Evolutionary conservation across 1,140 invertebrate genomes (phyloP).

Genomic region (Planococcus citri): DNA sequence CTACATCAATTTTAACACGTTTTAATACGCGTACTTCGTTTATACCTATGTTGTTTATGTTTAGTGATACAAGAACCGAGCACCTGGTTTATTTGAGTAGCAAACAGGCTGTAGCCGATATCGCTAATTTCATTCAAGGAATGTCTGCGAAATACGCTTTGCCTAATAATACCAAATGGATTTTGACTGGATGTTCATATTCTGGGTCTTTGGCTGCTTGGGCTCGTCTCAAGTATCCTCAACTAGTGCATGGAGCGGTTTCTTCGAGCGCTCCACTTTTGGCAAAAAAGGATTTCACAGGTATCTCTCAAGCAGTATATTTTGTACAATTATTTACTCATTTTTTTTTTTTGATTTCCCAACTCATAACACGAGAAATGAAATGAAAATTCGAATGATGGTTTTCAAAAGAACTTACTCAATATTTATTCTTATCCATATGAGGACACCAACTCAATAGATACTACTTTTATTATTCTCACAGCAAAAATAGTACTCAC

Average conservation of each 20-base stretch:
- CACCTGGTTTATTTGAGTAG: slow-evolving; percentile 69
- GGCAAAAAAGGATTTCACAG: slow-evolving; percentile 69
- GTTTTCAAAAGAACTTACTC: too few relatives aligned
- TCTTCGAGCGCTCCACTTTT: slow-evolving; percentile 78
- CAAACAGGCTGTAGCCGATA: slow-evolving; percentile 75
- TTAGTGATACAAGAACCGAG: slow-evolving; percentile 57
- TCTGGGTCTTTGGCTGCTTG: slow-evolving; percentile 81
- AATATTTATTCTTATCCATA: too few relatives aligned
- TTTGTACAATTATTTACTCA: neutral
- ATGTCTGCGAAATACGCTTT: slow-evolving; percentile 55
- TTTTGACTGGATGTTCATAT: slow-evolving; percentile 87
- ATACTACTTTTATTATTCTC: too few relatives aligned
- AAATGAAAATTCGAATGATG: too few relatives aligned
- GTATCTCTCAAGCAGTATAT: too few relatives aligned
- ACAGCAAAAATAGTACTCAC: too few relatives aligned
- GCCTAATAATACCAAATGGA: slow-evolving; percentile 57
- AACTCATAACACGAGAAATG: too few relatives aligned
- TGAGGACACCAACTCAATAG: too few relatives aligned
- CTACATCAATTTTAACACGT: too few relatives aligned
- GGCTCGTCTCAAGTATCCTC: slow-evolving; percentile 78
- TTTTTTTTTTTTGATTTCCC: neutral
- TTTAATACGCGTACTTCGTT: too few relatives aligned
- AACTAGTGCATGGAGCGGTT: slow-evolving; percentile 70
- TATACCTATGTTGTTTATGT: too few relatives aligned
- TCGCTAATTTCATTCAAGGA: slow-evolving; percentile 62